phyloP scores from a whole-genome alignment of 1,140 invertebrate genomes.

The Panagrolaimus sp. region DNA sequence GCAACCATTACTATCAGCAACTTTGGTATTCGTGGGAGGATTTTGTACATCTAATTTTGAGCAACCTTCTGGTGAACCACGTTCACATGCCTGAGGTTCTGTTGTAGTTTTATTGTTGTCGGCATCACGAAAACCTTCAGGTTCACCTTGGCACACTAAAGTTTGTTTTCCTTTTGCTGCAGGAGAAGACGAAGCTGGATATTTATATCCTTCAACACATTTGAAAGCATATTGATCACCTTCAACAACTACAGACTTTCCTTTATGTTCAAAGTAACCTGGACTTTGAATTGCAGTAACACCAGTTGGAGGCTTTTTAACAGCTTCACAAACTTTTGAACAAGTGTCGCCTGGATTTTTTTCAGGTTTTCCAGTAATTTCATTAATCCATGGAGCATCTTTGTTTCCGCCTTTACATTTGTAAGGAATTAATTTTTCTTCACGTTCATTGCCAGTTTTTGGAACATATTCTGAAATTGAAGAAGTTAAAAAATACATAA shows the following conservation, averaged over 20 bases:
- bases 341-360: background rate
- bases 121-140: background rate
- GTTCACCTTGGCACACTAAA: slow-evolving; percentile 4
- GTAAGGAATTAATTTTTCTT: background rate
- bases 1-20: slow-evolving; percentile 1
- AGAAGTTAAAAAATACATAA: background rate
- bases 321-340: background rate
- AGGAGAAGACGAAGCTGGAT: slow-evolving; percentile 3
- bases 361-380: background rate
- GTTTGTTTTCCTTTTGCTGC: slow-evolving; percentile 11
- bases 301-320: background rate
- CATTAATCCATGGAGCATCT: background rate
- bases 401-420: background rate
- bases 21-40: background rate
- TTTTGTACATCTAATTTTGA: background rate
- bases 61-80: slow-evolving; percentile 12
- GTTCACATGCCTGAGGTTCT: slow-evolving; percentile 5
- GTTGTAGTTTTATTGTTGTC: slow-evolving; percentile 5
- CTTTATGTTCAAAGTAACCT: background rate
- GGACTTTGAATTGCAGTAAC: background rate
- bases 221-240: slow-evolving; percentile 7
- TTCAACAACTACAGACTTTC: background rate
- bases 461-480: slow-evolving; percentile 10
- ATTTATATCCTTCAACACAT: slow-evolving; percentile 1
- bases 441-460: background rate